phyloP scores from a whole-genome alignment of 2,888 invertebrate species.

The Synanthedon myopaeformis region DNA sequence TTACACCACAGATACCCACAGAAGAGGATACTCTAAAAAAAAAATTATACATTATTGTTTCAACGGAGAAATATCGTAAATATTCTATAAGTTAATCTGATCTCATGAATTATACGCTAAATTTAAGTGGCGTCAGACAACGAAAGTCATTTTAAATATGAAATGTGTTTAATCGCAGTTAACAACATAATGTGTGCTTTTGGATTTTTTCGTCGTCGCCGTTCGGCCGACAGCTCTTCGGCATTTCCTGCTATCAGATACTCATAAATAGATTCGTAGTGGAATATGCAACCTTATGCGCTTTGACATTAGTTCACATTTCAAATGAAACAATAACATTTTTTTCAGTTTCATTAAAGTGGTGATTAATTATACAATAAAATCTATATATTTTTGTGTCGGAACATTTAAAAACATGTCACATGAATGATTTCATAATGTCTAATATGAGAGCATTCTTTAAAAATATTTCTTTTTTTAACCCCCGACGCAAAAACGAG shows the following conservation, averaged over 20 bases:
- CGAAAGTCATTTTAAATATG: conserved; percentile 58
- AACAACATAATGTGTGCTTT: conserved; percentile 61
- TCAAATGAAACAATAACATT: no score
- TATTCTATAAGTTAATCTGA: conserved; percentile 8
- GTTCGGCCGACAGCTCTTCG: conserved; percentile 52
- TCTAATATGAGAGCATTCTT: not conserved
- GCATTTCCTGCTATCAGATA: conserved; percentile 62
- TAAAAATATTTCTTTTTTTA: no score
- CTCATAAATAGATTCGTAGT: no score
- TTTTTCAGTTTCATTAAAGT: conserved; percentile 34
- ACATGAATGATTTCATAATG: conserved; percentile 32
- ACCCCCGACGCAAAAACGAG: no score
- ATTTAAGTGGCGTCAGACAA: conserved; percentile 53
- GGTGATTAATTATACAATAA: conserved; percentile 66
- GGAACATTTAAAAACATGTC: conserved; percentile 44
- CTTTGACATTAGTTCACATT: conserved; percentile 13
- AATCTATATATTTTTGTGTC: conserved; percentile 56
- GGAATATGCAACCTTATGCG: conserved; percentile 13
- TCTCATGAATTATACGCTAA: conserved; percentile 37
- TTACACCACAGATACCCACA: no score
- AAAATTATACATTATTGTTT: no score
- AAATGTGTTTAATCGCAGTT: conserved; percentile 65
- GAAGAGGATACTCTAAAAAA: no score
- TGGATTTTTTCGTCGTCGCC: conserved; percentile 60
- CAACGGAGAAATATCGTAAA: no score